These are phyloP conservation scores for Vultur gryphus DNA, from an alignment of 2,797 vertebrate genomes.

Conservation along the genomic window DNA sequence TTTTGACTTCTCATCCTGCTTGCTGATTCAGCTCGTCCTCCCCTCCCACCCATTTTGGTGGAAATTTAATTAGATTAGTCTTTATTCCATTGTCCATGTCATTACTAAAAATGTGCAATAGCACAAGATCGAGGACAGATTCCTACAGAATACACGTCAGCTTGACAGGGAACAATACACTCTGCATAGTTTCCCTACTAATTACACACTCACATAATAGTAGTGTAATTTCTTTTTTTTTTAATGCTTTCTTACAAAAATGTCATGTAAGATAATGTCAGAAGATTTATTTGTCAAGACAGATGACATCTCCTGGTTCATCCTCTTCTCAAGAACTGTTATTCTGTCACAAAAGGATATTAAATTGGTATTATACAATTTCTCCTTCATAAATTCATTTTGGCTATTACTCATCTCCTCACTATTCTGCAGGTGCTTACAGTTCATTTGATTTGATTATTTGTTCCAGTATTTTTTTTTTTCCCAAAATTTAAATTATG, in stretches of 20 bases:
- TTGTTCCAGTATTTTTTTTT: neutral
- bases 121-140: neutral
- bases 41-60: neutral
- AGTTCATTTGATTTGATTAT: slow-evolving; percentile 14
- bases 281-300: neutral
- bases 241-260: neutral
- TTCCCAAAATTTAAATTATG: neutral
- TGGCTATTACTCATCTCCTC: neutral
- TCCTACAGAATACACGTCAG: neutral
- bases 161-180: neutral
- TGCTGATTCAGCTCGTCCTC: neutral
- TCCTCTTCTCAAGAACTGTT: neutral
- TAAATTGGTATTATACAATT: neutral
- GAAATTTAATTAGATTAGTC: neutral
- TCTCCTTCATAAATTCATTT: neutral
- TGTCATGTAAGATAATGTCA: neutral
- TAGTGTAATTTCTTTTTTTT: neutral
- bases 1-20: neutral
- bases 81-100: neutral
- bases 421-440: neutral
- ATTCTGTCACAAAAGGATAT: neutral
- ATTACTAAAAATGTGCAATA: neutral
- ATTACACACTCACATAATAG: neutral
- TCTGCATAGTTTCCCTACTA: neutral
- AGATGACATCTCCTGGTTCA: neutral